A percentile compares a stretch with the other conserved stretches of the same genome.
Evolutionary conservation across 2,113 vertebrate genomes (phyloP).

Genomic region (Nycticryphes semicollaris): DNA sequence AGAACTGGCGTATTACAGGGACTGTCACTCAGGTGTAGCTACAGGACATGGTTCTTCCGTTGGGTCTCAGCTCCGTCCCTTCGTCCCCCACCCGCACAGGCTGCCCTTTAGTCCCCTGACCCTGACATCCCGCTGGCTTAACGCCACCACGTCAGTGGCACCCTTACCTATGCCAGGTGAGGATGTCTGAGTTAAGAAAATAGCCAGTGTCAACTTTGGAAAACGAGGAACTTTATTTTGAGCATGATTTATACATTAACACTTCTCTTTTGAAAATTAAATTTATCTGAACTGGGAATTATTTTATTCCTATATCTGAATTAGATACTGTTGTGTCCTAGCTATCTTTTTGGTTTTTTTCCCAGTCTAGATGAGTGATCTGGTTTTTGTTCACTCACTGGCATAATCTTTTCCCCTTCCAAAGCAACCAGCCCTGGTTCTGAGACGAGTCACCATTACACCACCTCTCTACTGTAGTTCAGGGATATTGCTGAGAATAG

Average conservation of each 20-base stretch:
- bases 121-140: not conserved
- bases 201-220: not conserved
- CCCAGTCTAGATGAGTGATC: not conserved
- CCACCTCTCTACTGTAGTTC: not conserved
- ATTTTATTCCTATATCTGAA: not conserved
- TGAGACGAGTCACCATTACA: not conserved
- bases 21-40: not conserved
- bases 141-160: not conserved
- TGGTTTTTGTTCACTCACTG: not conserved
- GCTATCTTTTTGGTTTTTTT: not conserved
- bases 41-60: not conserved
- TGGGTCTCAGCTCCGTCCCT: not conserved
- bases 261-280: not conserved
- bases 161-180: not conserved
- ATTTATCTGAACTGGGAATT: not conserved
- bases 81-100: fast-evolving
- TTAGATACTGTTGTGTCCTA: not conserved
- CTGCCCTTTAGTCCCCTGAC: not conserved
- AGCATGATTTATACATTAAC: not conserved
- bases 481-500: not conserved
- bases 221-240: not conserved
- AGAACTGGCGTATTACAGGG: not conserved
- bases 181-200: not conserved
- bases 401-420: not conserved
- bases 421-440: not conserved